phyloP scores from a whole-genome alignment of 2,113 vertebrate genomes.

The Propithecus coquereli region DNA sequence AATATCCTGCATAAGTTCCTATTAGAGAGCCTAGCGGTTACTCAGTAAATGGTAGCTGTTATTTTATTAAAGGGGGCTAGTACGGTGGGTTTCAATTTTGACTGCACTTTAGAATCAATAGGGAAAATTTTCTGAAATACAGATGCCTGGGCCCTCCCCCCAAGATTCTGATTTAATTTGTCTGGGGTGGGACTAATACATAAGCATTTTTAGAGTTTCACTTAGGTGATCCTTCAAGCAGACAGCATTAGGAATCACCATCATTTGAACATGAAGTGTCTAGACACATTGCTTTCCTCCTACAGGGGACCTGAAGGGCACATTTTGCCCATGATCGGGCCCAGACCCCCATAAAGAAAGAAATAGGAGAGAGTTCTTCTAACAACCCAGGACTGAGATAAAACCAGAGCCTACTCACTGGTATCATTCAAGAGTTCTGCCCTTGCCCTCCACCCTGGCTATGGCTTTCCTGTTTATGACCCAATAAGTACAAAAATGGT shows the following conservation, averaged over 20 bases:
- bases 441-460: neutral
- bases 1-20: neutral
- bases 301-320: neutral
- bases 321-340: neutral
- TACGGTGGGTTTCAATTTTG: neutral
- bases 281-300: neutral
- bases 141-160: neutral
- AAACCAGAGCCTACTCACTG: neutral
- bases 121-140: neutral
- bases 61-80: neutral
- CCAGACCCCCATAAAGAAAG: neutral
- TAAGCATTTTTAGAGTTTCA: neutral
- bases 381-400: neutral
- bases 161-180: neutral
- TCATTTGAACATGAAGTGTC: too few species aligned
- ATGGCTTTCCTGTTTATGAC: neutral
- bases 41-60: neutral
- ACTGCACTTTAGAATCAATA: neutral
- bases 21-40: neutral
- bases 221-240: neutral
- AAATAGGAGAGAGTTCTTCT: neutral
- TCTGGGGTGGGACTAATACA: neutral
- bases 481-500: neutral
- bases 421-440: neutral
- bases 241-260: neutral